Base-by-base conservation (phyloP, 35 echinoderm and acorn worm species). In the Stichopus chloronotus region DNA sequence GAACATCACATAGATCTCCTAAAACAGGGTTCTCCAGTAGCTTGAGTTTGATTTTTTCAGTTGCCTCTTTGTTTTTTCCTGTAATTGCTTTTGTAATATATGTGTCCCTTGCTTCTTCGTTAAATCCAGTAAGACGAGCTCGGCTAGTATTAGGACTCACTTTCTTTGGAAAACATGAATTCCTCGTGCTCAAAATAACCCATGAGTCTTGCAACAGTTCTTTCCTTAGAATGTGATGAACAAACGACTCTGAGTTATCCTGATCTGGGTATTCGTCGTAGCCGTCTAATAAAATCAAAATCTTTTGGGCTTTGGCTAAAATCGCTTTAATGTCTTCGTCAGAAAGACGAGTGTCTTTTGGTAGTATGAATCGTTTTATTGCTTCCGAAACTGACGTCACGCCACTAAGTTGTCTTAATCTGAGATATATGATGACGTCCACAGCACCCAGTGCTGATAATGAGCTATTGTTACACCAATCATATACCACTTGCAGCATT, bases 261-360 rank as follows among this genome's bases (percentile, higher is more conserved):
- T n/a, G 54, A 87, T 87, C 84, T 9, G 84, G 84, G 43, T 87
- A 87, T 87, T 87, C 84, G 21, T 87, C 84, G 20, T 57, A 87
- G 55, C 84, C 84, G 59, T 87, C 84, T 9, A 87, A 20, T 17
- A 87, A 8, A 7, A 87, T 20, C 7, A 87, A 21, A 57, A 87
- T 9, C 59, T 53, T n/a, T 17, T 9, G 17, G 59, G 54, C 16
- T 11, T 20, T 87, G 14, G 2, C 59, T 61, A 87, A 25, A 23
- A 87, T 58, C 17, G 14, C 55, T 61, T 58, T 59, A 17, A 87
- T 52, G 55, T 87, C 55, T 8, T 10, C 6, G 16, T 55, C 56
- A n/a, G 7, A 58, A 23, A 87, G 5, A 10, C 5, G 8, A 54
- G 84, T 17, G 23, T 87, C 84, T 52, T n/a, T 87, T 57, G 84